Conservation (phyloP, 2,888 invertebrate genomes). For the Hymenopus coronatus region DNA sequence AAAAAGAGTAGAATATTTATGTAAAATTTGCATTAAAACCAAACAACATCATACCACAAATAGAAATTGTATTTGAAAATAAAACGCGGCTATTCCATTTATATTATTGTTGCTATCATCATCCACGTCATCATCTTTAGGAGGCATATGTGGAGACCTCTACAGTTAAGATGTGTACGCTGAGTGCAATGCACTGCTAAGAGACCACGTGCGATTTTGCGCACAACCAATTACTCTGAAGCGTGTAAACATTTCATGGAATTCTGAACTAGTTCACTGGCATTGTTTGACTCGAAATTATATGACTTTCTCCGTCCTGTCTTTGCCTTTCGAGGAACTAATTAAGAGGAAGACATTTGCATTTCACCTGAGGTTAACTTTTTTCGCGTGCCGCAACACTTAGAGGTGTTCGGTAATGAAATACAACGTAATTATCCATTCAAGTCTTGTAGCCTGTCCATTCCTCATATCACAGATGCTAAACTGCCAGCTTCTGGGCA, state of each 20-base stretch:
- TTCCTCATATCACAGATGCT: neutral
- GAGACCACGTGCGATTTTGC: neutral
- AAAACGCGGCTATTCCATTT: too few species aligned
- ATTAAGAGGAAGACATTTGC: neutral
- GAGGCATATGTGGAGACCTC: too few species aligned
- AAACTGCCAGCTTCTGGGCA: neutral
- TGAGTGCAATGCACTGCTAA: neutral
- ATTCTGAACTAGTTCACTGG: neutral
- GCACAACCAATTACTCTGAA: neutral
- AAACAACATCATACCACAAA: too few species aligned
- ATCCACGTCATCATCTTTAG: too few species aligned
- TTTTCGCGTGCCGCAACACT: neutral
- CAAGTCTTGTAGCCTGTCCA: neutral
- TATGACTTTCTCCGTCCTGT: neutral
- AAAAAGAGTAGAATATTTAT: too few species aligned
- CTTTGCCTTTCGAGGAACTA: neutral
- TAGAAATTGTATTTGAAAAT: too few species aligned
- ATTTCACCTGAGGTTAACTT: neutral
- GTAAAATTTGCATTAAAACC: too few species aligned
- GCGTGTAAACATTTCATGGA: neutral
- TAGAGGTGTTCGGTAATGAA: neutral
- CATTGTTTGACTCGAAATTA: neutral
- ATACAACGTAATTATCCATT: neutral
- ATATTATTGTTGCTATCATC: too few species aligned
- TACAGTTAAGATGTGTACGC: too few species aligned